Conservation (phyloP, 1,140 invertebrate species). For the Tribolium castaneum region DNA sequence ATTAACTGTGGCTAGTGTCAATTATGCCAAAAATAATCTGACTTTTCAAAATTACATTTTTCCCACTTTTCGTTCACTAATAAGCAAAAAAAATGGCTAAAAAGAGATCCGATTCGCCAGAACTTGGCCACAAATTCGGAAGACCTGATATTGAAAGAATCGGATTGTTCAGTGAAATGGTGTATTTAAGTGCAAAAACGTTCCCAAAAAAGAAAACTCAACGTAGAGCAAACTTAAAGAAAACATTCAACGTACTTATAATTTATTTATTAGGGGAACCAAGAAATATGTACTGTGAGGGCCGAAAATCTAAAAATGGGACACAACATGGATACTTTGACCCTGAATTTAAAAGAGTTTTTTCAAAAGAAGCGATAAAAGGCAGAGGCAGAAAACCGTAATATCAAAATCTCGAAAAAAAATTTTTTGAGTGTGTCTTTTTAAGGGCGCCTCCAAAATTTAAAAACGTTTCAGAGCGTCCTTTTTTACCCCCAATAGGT, state of each 20-base stretch:
- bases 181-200: constrained; percentile 58
- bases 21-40: not conserved
- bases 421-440: not conserved
- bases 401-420: not conserved
- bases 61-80: not conserved
- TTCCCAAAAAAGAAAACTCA: constrained; percentile 44
- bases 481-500: constrained; percentile 51
- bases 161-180: constrained; percentile 61
- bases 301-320: constrained; percentile 56
- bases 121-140: constrained; percentile 55
- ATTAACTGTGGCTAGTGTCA: not conserved
- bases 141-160: constrained; percentile 61
- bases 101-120: not conserved
- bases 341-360: constrained; percentile 58
- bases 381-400: constrained; percentile 40
- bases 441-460: constrained; percentile 36
- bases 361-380: constrained; percentile 55
- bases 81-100: constrained; percentile 4
- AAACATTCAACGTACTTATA: not conserved
- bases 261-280: not conserved
- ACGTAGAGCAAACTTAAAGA: constrained; percentile 34
- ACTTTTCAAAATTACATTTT: constrained; percentile 46
- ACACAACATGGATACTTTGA: constrained; percentile 61
- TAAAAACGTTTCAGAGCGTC: constrained; percentile 51
- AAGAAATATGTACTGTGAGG: constrained; percentile 46